These are phyloP conservation scores for Sebastes melanostomus DNA, from an alignment of 2,797 vertebrate species.

Conservation along the genomic window DNA sequence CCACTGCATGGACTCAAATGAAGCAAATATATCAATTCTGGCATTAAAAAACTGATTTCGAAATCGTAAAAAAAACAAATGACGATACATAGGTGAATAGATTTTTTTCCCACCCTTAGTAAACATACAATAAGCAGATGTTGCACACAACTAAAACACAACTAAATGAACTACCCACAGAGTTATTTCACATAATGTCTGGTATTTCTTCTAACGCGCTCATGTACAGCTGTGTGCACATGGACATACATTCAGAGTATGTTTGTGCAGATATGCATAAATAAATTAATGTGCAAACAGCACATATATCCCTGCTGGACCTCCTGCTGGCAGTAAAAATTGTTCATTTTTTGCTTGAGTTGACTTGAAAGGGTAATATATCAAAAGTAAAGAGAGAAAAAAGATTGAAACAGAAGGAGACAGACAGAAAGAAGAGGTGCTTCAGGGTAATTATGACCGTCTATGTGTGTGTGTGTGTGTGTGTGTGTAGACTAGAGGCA, in stretches of 20 bases:
- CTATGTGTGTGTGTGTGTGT: neutral
- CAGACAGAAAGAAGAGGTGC: constrained; percentile 28
- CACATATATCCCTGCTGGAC: constrained; percentile 2
- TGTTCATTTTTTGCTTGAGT: constrained; percentile 47
- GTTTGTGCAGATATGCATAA: constrained; percentile 40
- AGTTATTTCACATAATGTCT: neutral
- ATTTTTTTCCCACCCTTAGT: too few relatives aligned
- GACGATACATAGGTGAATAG: too few relatives aligned
- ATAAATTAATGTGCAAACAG: constrained; percentile 24
- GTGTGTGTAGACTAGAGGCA: neutral
- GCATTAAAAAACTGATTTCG: too few relatives aligned
- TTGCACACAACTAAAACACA: neutral
- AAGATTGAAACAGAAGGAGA: constrained; percentile 4
- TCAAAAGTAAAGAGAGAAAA: constrained; percentile 15
- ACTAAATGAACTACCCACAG: neutral
- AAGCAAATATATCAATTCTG: too few relatives aligned
- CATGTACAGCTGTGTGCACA: constrained; percentile 11
- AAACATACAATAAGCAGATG: neutral
- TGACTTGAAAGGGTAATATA: constrained; percentile 30
- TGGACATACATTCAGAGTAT: neutral
- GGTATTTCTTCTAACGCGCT: neutral
- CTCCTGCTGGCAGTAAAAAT: constrained; percentile 40
- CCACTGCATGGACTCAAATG: too few relatives aligned
- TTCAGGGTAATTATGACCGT: constrained; percentile 29
- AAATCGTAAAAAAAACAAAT: too few relatives aligned